Percentiles rank a stretch among this genome's conserved stretches.
These are phyloP conservation scores for Pammene aurita DNA, from an alignment of 2,888 invertebrate species.

Conservation along the genomic window DNA sequence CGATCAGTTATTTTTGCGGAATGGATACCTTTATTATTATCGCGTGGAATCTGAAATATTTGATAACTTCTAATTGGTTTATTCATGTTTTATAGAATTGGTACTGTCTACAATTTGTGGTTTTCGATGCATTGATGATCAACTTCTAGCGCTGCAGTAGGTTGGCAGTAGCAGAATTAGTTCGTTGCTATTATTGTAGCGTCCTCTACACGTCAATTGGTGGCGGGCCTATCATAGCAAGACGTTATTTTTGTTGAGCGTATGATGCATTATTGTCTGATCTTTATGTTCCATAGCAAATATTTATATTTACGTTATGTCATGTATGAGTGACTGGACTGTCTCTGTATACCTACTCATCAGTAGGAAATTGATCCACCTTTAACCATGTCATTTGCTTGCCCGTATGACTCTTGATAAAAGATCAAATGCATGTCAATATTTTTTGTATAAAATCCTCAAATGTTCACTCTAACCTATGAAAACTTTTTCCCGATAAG, in stretches of 20 bases:
- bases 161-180: conserved; percentile 40
- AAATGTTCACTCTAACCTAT: no score
- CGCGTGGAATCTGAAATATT: neutral
- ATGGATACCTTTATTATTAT: conserved; percentile 1
- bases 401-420: neutral
- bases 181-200: conserved; percentile 42
- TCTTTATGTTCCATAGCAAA: conserved; percentile 7
- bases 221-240: conserved; percentile 41
- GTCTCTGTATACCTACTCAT: neutral
- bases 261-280: conserved; percentile 38
- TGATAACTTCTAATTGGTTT: neutral
- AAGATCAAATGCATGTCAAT: neutral
- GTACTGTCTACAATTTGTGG: conserved; percentile 8
- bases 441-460: no score
- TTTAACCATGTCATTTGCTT: neutral
- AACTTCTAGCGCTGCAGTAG: conserved; percentile 35
- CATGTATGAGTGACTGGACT: neutral
- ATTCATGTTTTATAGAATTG: no score
- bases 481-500: no score
- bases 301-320: neutral
- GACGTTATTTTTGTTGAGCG: conserved; percentile 38
- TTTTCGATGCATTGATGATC: conserved; percentile 28
- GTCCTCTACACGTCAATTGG: conserved; percentile 42
- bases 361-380: neutral
- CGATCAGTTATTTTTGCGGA: conserved; percentile 6